Conservation (phyloP, 2,888 invertebrate genomes). For the Conops quadrifasciatus region DNA sequence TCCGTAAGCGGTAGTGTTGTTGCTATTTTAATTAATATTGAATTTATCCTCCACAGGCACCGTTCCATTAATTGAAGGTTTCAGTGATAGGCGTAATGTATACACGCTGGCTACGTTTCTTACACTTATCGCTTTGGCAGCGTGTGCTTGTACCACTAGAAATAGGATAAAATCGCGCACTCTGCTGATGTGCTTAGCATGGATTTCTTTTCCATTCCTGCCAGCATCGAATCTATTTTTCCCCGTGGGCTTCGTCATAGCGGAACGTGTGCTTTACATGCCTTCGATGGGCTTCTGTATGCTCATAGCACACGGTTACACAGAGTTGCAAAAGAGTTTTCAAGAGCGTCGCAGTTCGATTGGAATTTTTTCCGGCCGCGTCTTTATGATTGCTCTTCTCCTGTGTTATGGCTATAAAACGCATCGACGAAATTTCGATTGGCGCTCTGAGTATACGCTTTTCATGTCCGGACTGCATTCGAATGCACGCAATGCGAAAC, state of each 20-base stretch:
- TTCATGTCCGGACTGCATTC: constrained; percentile 88
- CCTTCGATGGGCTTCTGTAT: constrained; percentile 98
- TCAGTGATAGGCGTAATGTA: constrained; percentile 83
- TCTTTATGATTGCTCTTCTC: constrained; percentile 71
- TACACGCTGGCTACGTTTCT: constrained; percentile 75
- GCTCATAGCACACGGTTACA: constrained; percentile 87
- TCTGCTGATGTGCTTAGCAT: constrained; percentile 81
- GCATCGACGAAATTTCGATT: constrained; percentile 88
- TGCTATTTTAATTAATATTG: too few relatives aligned
- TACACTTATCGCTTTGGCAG: constrained; percentile 68
- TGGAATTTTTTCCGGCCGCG: constrained; percentile 38
- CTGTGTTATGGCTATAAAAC: constrained; percentile 86
- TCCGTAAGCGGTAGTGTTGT: not conserved
- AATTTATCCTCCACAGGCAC: constrained; percentile 52
- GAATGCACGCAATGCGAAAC: constrained; percentile 91
- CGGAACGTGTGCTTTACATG: constrained; percentile 94
- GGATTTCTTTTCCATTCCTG: constrained; percentile 89
- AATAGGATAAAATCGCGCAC: constrained; percentile 73
- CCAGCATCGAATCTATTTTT: constrained; percentile 98
- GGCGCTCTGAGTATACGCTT: constrained; percentile 91
- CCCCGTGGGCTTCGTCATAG: constrained; percentile 97
- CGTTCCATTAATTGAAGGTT: constrained; percentile 80
- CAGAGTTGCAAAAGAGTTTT: constrained; percentile 60
- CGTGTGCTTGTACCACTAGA: constrained; percentile 66
- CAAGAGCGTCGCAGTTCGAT: not conserved